These are phyloP conservation scores for Metalampra italica DNA, from an alignment of 2,888 invertebrate genomes.

Conservation along the genomic window DNA sequence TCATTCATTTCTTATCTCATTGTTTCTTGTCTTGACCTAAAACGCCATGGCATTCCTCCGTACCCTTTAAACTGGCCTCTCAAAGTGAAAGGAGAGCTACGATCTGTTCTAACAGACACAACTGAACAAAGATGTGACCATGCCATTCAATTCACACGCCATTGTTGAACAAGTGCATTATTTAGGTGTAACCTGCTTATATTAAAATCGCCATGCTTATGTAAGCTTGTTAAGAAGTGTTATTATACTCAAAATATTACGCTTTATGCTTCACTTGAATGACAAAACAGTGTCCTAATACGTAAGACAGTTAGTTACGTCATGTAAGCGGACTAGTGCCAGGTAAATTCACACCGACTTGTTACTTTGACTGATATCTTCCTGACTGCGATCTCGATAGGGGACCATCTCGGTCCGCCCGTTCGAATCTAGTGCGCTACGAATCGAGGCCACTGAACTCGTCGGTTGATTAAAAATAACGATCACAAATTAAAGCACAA, in stretches of 20 bases:
- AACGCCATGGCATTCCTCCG: slow-evolving; percentile 39
- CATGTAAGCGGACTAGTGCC: slow-evolving; percentile 10
- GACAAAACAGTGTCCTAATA: slow-evolving; percentile 21
- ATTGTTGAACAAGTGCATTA: slow-evolving; percentile 45
- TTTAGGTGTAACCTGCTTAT: slow-evolving; percentile 33
- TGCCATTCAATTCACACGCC: slow-evolving; percentile 58
- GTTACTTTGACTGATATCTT: slow-evolving; percentile 15
- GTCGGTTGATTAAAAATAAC: slow-evolving; percentile 45
- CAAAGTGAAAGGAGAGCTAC: slow-evolving; percentile 66
- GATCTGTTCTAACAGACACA: slow-evolving; percentile 43
- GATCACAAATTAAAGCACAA: slow-evolving; percentile 36
- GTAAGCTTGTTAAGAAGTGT: slow-evolving; percentile 43
- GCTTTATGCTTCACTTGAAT: slow-evolving; percentile 17
- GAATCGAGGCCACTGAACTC: slow-evolving; percentile 43
- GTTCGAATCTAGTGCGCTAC: slow-evolving; percentile 32
- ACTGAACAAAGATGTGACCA: slow-evolving; percentile 50
- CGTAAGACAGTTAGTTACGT: slow-evolving; percentile 21
- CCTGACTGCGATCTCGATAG: slow-evolving; percentile 14
- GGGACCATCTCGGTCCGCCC: slow-evolving; percentile 22
- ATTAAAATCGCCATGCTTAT: slow-evolving; percentile 41
- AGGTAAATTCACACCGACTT: slow-evolving; percentile 10
- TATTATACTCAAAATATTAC: slow-evolving; percentile 26
- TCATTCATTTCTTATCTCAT: not conserved
- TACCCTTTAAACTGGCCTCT: slow-evolving; percentile 53
- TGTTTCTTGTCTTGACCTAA: slow-evolving; percentile 44